A percentile compares a stretch with the other conserved stretches of the same genome.
phyloP scores from a whole-genome alignment of 2,797 vertebrate genomes.

The Sitta carolinensis region DNA sequence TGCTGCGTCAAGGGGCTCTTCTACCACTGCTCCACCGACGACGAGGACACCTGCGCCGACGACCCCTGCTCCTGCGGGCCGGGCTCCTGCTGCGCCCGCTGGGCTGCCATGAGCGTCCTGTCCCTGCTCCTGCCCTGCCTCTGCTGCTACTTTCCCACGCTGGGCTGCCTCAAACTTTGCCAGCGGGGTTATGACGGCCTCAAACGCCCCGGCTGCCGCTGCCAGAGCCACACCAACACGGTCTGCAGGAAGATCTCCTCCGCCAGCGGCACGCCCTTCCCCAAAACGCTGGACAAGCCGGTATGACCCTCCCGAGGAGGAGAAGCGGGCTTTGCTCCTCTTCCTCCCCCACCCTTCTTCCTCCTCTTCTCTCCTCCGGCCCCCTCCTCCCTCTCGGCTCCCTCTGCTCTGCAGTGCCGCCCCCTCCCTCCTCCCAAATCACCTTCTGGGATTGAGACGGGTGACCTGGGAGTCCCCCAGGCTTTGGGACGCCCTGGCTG shows the following conservation, averaged over 20 bases:
- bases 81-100: constrained; percentile 88
- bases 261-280: constrained; percentile 78
- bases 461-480: background rate
- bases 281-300: constrained; percentile 91
- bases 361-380: background rate
- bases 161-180: constrained; percentile 93
- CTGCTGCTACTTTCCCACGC: constrained; percentile 96
- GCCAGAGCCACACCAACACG: constrained; percentile 93
- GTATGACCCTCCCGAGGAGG: constrained; percentile 83
- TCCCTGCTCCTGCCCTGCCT: constrained; percentile 94
- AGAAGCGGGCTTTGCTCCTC: constrained; percentile 45
- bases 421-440: background rate
- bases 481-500: background rate
- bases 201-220: constrained; percentile 92
- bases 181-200: constrained; percentile 87
- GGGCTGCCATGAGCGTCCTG: constrained; percentile 90
- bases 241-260: constrained; percentile 96
- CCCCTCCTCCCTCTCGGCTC: background rate
- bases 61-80: constrained; percentile 91
- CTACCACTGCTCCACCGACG: constrained; percentile 96
- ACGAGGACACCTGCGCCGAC: constrained; percentile 94
- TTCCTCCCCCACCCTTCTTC: background rate
- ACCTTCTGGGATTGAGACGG: background rate
- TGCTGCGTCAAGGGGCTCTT: constrained; percentile 96
- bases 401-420: background rate